phyloP scores from a whole-genome alignment of 2,113 vertebrate species.

The Hemiprocne comata region DNA sequence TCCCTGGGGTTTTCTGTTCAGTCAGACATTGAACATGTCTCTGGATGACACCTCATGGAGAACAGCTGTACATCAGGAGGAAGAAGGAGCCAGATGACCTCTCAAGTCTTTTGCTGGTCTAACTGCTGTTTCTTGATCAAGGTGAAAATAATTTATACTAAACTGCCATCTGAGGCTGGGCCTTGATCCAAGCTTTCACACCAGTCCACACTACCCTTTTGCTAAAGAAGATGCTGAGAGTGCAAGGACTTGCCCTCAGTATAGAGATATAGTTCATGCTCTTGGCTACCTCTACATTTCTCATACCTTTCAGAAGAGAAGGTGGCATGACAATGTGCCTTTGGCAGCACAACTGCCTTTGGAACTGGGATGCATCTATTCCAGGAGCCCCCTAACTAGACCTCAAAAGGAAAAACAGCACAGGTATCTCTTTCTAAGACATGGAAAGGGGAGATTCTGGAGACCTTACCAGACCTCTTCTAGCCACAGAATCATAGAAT shows the following conservation, averaged over 20 bases:
- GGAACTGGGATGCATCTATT: background rate
- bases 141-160: background rate
- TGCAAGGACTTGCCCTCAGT: background rate
- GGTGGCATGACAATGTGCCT: background rate
- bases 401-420: background rate
- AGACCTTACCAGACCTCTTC: background rate
- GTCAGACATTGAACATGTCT: background rate
- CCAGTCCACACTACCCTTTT: background rate
- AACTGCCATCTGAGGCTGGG: background rate
- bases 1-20: background rate
- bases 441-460: background rate
- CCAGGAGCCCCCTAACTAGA: background rate
- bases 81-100: background rate
- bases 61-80: background rate
- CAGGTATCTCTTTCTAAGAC: background rate
- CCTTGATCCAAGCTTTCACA: background rate
- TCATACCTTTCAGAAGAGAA: background rate
- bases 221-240: background rate
- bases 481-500: background rate
- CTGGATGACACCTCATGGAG: background rate
- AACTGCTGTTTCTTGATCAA: constrained; percentile 5
- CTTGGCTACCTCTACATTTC: background rate
- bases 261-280: background rate
- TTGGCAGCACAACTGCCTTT: background rate
- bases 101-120: background rate